Conservation (phyloP, 2,888 invertebrate genomes). For the Hyppa rectilinea region DNA sequence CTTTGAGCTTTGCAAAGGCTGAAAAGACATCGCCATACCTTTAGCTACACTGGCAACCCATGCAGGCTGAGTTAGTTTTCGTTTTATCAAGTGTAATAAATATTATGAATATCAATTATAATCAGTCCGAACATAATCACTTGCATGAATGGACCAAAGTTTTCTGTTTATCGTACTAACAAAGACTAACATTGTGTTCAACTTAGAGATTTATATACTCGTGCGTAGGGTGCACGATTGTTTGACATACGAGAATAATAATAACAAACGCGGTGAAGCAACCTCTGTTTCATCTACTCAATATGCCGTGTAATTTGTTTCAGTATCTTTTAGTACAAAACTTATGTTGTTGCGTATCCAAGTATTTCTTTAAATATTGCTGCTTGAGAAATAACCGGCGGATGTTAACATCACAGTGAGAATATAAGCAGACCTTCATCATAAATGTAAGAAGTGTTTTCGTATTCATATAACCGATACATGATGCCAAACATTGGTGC, state of each 20-base stretch:
- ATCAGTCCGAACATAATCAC: slow-evolving; percentile 42
- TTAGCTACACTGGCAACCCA: background rate
- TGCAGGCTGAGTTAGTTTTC: slow-evolving; percentile 6
- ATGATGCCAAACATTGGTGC: slow-evolving; percentile 35
- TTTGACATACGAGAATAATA: slow-evolving; percentile 56
- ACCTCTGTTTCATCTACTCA: slow-evolving; percentile 42
- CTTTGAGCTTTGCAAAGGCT: background rate
- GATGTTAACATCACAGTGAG: slow-evolving; percentile 38
- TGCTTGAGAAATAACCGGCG: slow-evolving; percentile 35
- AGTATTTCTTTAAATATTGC: slow-evolving; percentile 37
- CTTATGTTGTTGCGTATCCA: slow-evolving; percentile 8
- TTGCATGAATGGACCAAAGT: slow-evolving; percentile 50
- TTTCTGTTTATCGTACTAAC: slow-evolving; percentile 54
- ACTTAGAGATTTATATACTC: slow-evolving; percentile 48
- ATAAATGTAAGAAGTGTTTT: slow-evolving; percentile 26
- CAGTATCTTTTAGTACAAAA: slow-evolving; percentile 49
- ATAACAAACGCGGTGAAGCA: slow-evolving; percentile 39
- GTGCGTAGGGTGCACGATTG: slow-evolving; percentile 48
- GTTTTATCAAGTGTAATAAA: slow-evolving; percentile 22
- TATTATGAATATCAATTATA: slow-evolving; percentile 38
- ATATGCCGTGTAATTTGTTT: slow-evolving; percentile 45
- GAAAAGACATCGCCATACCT: background rate
- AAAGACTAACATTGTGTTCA: slow-evolving; percentile 44
- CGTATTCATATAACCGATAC: slow-evolving; percentile 35
- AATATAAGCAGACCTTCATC: slow-evolving; percentile 25